Evolutionary conservation across 1,140 invertebrate genomes (phyloP).

Genomic region (Calephelis nemesis): DNA sequence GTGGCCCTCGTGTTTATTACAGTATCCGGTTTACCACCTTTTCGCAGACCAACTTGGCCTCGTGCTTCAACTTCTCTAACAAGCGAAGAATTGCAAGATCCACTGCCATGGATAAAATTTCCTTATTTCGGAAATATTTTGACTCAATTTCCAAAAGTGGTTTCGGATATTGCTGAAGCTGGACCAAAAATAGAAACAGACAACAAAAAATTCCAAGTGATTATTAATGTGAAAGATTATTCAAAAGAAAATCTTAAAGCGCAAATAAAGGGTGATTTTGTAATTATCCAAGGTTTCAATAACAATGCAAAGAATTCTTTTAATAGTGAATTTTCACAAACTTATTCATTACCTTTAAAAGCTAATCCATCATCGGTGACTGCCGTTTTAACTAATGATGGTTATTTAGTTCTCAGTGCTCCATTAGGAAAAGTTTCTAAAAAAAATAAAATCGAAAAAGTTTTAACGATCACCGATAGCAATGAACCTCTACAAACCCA

Average conservation of each 20-base stretch:
- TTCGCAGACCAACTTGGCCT: neutral
- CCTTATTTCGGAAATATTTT: conserved; percentile 19
- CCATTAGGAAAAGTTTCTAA: conserved; percentile 14
- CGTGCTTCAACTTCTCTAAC: conserved; percentile 13
- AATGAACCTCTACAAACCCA: conserved; percentile 3
- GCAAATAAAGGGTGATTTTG: conserved; percentile 11
- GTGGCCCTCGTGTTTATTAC: conserved; percentile 12
- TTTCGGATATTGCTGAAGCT: conserved; percentile 17
- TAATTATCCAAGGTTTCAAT: conserved; percentile 17
- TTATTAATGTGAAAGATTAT: conserved; percentile 17
- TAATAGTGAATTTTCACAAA: conserved; percentile 16
- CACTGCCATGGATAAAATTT: conserved; percentile 20
- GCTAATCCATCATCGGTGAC: conserved; percentile 5
- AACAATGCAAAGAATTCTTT: neutral
- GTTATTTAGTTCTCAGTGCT: conserved; percentile 18
- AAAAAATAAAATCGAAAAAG: conserved; percentile 11
- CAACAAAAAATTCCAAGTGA: conserved; percentile 18
- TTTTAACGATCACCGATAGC: conserved; percentile 10
- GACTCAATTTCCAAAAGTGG: conserved; percentile 1
- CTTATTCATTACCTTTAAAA: conserved; percentile 13
- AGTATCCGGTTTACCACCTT: conserved; percentile 1
- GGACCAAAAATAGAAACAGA: conserved; percentile 21
- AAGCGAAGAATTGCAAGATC: conserved; percentile 10
- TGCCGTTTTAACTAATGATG: conserved; percentile 19
- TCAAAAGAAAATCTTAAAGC: conserved; percentile 10